A percentile compares a stretch with the other conserved stretches of the same genome.
Conservation (phyloP, 2,113 vertebrate genomes). For the Solenodon paradoxus region DNA sequence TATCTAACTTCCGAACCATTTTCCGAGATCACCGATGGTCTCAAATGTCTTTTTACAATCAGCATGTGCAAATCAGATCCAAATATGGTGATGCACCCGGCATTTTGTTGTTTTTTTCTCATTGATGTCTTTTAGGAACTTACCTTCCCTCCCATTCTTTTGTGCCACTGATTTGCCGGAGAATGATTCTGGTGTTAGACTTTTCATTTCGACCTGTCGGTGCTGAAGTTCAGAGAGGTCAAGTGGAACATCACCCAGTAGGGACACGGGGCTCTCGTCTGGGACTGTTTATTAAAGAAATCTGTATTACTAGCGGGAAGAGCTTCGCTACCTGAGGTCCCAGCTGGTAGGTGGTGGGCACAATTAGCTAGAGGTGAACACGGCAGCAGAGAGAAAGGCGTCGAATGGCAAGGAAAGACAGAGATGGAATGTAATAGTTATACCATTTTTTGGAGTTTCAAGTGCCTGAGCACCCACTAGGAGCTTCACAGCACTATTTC, state of each 20-base stretch:
- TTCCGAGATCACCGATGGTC: background rate
- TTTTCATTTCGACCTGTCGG: background rate
- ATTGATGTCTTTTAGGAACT: background rate
- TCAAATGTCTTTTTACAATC: background rate
- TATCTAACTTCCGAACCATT: background rate
- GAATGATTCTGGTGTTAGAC: background rate
- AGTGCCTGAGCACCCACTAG: background rate
- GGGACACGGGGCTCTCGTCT: background rate
- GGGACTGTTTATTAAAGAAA: background rate
- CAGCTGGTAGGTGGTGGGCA: too few species aligned
- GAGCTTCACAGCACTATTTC: background rate
- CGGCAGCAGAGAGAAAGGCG: background rate
- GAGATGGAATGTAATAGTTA: background rate
- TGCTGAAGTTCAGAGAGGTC: slow-evolving; percentile 22
- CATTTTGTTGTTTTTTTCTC: background rate
- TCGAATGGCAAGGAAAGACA: background rate
- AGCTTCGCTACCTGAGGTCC: background rate
- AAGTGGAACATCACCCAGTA: background rate
- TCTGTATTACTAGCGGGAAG: background rate
- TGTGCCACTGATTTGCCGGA: background rate
- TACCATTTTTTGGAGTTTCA: background rate
- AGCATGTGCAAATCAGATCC: background rate
- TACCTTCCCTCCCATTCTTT: background rate
- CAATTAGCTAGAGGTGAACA: too few species aligned
- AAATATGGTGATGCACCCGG: background rate